These are phyloP conservation scores for Intellagama lesueurii DNA, from an alignment of 2,797 vertebrate species.

Conservation along the genomic window DNA sequence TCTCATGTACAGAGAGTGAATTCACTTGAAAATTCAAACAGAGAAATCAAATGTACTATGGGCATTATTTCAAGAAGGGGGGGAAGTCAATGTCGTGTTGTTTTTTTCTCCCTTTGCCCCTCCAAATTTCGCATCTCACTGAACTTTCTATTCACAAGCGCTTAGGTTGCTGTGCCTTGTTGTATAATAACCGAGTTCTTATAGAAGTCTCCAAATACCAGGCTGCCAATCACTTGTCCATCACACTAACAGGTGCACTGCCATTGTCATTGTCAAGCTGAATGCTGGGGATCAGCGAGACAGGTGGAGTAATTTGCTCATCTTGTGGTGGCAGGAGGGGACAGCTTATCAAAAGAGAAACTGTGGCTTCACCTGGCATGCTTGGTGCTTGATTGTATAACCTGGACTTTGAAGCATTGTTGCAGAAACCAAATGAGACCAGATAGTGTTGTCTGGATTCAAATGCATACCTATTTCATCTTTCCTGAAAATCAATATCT, in stretches of 20 bases:
- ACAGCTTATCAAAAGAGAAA: constrained; percentile 69
- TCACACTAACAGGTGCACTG: constrained; percentile 74
- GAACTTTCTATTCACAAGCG: constrained; percentile 60
- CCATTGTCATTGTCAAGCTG: constrained; percentile 69
- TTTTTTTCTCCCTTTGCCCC: constrained; percentile 15
- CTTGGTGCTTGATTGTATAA: constrained; percentile 50
- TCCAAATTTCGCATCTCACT: constrained; percentile 43
- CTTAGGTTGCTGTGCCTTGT: constrained; percentile 61
- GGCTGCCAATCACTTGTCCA: constrained; percentile 69
- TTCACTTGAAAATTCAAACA: constrained; percentile 21
- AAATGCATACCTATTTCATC: constrained; percentile 13
- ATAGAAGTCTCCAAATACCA: constrained; percentile 64
- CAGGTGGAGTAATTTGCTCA: constrained; percentile 71
- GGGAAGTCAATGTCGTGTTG: constrained; percentile 30
- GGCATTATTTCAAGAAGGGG: constrained; percentile 49
- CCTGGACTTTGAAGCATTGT: constrained; percentile 51
- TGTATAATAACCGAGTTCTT: constrained; percentile 69
- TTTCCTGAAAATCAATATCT: constrained; percentile 28
- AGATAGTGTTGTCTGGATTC: constrained; percentile 43
- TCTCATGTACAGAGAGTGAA: constrained; percentile 40
- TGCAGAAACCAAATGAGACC: constrained; percentile 42
- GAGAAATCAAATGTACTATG: constrained; percentile 53
- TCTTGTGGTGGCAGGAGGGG: constrained; percentile 65
- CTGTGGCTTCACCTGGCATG: constrained; percentile 44
- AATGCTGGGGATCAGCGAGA: constrained; percentile 71